These are phyloP conservation scores for Melanotaenia nigrans DNA, from an alignment of 2,797 vertebrate species.

Conservation along the genomic window DNA sequence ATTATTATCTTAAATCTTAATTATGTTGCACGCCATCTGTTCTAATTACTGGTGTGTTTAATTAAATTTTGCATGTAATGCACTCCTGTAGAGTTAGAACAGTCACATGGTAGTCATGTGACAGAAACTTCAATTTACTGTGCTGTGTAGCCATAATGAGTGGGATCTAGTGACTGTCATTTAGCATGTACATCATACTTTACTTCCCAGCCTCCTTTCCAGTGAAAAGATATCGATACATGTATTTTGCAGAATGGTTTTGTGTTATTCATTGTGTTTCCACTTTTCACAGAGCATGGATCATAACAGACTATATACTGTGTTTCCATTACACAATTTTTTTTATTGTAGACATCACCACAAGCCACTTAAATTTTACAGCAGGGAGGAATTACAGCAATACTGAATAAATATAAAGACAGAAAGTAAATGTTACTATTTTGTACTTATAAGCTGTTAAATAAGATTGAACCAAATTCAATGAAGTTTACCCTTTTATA, in stretches of 20 bases:
- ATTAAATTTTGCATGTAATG: not conserved
- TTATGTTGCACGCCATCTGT: not conserved
- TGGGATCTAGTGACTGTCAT: conserved; percentile 51
- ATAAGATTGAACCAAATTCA: not conserved
- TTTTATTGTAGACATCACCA: conserved; percentile 36
- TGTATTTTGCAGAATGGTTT: conserved; percentile 53
- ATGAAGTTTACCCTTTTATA: not conserved
- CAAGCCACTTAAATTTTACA: conserved; percentile 5
- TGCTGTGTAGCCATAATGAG: conserved; percentile 37
- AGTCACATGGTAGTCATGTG: not conserved
- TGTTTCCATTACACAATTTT: conserved; percentile 17
- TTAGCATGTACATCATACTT: conserved; percentile 50
- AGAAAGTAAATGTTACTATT: not conserved
- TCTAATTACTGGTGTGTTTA: not conserved
- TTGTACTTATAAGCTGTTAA: not conserved
- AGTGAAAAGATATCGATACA: conserved; percentile 56
- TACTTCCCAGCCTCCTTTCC: conserved; percentile 43
- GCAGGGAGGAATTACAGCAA: not conserved
- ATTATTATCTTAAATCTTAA: conserved; percentile 1
- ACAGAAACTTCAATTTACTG: conserved; percentile 1
- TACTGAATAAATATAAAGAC: not conserved
- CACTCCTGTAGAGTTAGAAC: not conserved
- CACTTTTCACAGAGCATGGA: conserved; percentile 57
- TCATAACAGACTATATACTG: conserved; percentile 29
- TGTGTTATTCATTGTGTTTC: conserved; percentile 59